Evolutionary conservation across 1,140 invertebrate genomes (phyloP).

Genomic region (Lasaia peninsularis): DNA sequence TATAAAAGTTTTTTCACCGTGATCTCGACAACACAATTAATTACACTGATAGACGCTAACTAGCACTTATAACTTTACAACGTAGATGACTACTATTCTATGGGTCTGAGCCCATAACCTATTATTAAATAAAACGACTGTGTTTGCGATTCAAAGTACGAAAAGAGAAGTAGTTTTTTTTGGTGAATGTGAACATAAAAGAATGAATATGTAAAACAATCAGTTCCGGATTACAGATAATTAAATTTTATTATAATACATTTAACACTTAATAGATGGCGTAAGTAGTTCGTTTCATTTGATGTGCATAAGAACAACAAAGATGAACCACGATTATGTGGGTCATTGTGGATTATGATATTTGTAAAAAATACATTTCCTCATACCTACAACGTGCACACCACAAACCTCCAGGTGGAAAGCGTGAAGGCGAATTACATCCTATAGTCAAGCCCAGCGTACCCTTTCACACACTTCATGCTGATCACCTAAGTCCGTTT

Average conservation of each 20-base stretch:
- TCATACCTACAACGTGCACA: constrained; percentile 28
- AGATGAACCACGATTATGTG: constrained; percentile 42
- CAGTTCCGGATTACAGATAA: neutral
- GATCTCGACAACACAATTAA: neutral
- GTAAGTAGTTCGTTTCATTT: constrained; percentile 1
- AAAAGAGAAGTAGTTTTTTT: neutral
- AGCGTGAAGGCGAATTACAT: constrained; percentile 38
- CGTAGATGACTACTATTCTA: neutral
- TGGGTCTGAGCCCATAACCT: constrained; percentile 11
- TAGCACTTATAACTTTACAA: constrained; percentile 13
- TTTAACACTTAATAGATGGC: neutral
- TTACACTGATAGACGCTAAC: constrained; percentile 9
- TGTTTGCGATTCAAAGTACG: neutral
- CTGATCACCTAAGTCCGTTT: constrained; percentile 24
- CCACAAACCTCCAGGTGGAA: constrained; percentile 27
- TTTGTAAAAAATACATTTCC: constrained; percentile 31
- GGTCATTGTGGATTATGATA: constrained; percentile 46
- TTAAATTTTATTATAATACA: constrained; percentile 2
- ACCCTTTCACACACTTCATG: constrained; percentile 28
- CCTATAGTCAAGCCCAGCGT: constrained; percentile 23
- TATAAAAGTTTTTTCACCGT: constrained; percentile 5
- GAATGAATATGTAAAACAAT: neutral
- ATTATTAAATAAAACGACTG: constrained; percentile 8
- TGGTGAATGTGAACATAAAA: neutral
- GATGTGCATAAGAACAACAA: constrained; percentile 3